Evolutionary conservation across 2,113 vertebrate species (phyloP), one percentile per base, ranked within the genome.

Genomic region (Zootoca vivipara): DNA sequence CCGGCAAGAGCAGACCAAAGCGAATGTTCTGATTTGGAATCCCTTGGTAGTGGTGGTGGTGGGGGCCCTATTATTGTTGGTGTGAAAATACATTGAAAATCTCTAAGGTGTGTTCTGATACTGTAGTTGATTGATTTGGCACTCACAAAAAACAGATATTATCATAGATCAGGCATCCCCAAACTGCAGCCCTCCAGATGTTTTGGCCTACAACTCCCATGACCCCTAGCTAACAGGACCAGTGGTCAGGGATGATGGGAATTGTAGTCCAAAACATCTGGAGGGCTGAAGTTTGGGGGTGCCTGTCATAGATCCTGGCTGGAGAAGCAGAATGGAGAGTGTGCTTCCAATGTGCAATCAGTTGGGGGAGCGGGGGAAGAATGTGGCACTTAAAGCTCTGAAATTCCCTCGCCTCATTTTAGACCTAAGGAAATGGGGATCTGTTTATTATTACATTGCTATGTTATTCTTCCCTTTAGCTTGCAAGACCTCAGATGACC

Each of bases 401-500:
- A 72, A 42, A 40, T n/a, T 28, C 2, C 80, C 35, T 64, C 24
- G 8, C n/a, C 56, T 81, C 58, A 62, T n/a, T 24, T 46, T 46
- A 78, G 42, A 30, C 13, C 12, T 10, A 79, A 78, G 30, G 16
- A 58, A 42, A 28, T 30, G 15, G 8, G n/a, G 26, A 2, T 46
- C 56, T 64, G 65, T 7, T 15, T 82, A 2, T 80, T 28, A 62
- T 80, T 28, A 62, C 20, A 80, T 30, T 24, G 3, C 20, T 87
- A 6, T 30, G 67, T 87, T 35, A 24, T 7, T 90, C 92, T 93
- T 35, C 56, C n/a, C 6, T 70, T 5, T 67, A 16, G 56, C 78
- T 90, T 74, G 20, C 30, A 30, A 87, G 0, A 52, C 20, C 0
- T 0, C 81, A 18, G 5, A 40, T 10, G 35, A 77, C 67, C 38